Evolutionary conservation across 2,888 invertebrate genomes (phyloP).

Genomic region (Chaetogeoica ovagalla): DNA sequence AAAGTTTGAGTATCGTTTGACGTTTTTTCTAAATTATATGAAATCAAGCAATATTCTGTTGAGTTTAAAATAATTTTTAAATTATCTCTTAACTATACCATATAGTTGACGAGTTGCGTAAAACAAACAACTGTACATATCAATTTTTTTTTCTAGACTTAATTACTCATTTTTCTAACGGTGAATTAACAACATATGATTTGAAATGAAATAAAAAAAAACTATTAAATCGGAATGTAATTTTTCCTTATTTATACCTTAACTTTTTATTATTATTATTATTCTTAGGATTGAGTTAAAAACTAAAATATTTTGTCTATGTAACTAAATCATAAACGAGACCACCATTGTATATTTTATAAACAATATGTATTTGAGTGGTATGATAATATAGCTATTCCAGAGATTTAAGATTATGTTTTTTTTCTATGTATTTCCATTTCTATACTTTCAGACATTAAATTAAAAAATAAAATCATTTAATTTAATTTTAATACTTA

Average conservation of each 20-base stretch:
- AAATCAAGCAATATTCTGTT: slow-evolving; percentile 21
- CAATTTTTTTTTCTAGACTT: slow-evolving; percentile 33
- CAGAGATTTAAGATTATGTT: slow-evolving; percentile 32
- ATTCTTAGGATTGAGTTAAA: slow-evolving; percentile 12
- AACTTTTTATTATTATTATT: slow-evolving; percentile 23
- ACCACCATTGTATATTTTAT: slow-evolving; percentile 28
- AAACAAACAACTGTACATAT: slow-evolving; percentile 46
- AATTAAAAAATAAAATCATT: slow-evolving; percentile 8
- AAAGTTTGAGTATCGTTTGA: not conserved
- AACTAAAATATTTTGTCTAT: slow-evolving; percentile 24
- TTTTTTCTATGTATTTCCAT: slow-evolving; percentile 27
- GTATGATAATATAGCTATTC: slow-evolving; percentile 14
- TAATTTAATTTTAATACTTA: slow-evolving; percentile 22
- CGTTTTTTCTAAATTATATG: slow-evolving; percentile 25
- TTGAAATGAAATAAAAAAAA: slow-evolving; percentile 27
- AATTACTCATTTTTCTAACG: slow-evolving; percentile 8
- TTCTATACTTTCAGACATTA: slow-evolving; percentile 1
- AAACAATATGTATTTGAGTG: not conserved
- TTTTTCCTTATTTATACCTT: slow-evolving; percentile 1
- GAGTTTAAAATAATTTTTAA: slow-evolving; percentile 7
- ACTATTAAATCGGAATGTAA: slow-evolving; percentile 16
- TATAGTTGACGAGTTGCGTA: slow-evolving; percentile 37
- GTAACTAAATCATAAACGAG: slow-evolving; percentile 24
- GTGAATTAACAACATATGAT: slow-evolving; percentile 10
- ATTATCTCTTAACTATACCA: slow-evolving; percentile 11